These are phyloP conservation scores for Melanotus villosus DNA, from an alignment of 2,888 invertebrate species.

Conservation along the genomic window DNA sequence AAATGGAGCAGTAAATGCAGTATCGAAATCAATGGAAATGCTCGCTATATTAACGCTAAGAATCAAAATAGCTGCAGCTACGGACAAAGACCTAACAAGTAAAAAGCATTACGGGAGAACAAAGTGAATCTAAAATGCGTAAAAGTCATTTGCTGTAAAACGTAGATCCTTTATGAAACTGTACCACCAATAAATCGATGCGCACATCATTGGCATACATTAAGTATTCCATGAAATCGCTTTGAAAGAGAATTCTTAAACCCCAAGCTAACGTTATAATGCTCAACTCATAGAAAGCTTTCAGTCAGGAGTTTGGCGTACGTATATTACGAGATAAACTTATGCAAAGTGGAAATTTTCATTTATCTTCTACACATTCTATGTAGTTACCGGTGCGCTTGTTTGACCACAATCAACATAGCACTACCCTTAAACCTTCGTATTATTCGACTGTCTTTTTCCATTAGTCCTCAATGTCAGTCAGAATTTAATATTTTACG, in stretches of 20 bases:
- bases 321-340: conserved; percentile 16
- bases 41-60: neutral
- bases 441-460: no score
- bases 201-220: conserved; percentile 36
- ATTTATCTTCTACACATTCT: conserved; percentile 19
- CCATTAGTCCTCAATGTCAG: no score
- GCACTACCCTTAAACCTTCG: no score
- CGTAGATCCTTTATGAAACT: conserved; percentile 4
- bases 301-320: conserved; percentile 11
- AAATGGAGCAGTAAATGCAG: conserved; percentile 27
- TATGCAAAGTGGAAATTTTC: conserved; percentile 26
- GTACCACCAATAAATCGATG: conserved; percentile 30
- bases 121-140: conserved; percentile 30
- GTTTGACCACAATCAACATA: neutral
- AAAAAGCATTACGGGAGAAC: conserved; percentile 33
- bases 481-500: no score
- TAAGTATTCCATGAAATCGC: conserved; percentile 22
- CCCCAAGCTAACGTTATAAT: conserved; percentile 21
- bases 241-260: conserved; percentile 25
- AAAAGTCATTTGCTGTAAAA: conserved; percentile 30
- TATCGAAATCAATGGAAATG: conserved; percentile 4
- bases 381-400: neutral
- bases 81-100: conserved; percentile 25
- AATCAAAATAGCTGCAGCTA: conserved; percentile 20
- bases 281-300: conserved; percentile 14